Base-by-base conservation (phyloP, 2,113 vertebrate species). In the Macrotis lagotis region DNA sequence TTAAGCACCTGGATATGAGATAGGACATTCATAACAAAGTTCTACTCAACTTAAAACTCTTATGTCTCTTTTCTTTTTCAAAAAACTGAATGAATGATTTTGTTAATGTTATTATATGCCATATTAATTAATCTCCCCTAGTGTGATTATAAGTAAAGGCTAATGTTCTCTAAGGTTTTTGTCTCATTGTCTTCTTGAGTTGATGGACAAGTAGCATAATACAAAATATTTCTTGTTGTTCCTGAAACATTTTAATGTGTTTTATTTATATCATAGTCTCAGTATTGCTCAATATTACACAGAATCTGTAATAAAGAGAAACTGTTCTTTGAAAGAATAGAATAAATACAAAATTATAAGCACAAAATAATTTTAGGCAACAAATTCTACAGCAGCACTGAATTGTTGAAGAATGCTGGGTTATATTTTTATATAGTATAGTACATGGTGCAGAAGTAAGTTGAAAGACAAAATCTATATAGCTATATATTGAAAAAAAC, bases 61-160 rank as follows among this genome's bases (percentile, higher is more conserved):
- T 53, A 53, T 8, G 26, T 53, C 52, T 53, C 24, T 52, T 52
- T 2, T 52, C 51, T 53, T 53, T 8, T 26, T 25, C 25, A 26
- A 3, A 26, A 53, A 53, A 0, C 25, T 53, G 25, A 53, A 26
- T 53, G 8, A 53, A 1, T 53, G n/a, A n/a, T 53, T 53, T 26
- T 26, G 52, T 26, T 24, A 26, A 53, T 26, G 25, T 53, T 25
- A 53, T 53, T 94, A 0, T 8, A 89, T 25, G 91, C 4, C 0
- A 25, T 48, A 96, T 3, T 95, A 91, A 96, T 97, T 95, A 0
- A 90, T 96, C 92, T 97, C 28, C 50, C 22, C 37, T 94, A 53
- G 50, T 83, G 95, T 66, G 59, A 16, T 95, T 19, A 91, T 1
- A 90, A 55, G 9, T 3, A 94, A 92, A 96, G 94, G 89, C 1